Evolutionary conservation across 2,797 vertebrate genomes (phyloP).

Genomic region (Malacoraja senta): DNA sequence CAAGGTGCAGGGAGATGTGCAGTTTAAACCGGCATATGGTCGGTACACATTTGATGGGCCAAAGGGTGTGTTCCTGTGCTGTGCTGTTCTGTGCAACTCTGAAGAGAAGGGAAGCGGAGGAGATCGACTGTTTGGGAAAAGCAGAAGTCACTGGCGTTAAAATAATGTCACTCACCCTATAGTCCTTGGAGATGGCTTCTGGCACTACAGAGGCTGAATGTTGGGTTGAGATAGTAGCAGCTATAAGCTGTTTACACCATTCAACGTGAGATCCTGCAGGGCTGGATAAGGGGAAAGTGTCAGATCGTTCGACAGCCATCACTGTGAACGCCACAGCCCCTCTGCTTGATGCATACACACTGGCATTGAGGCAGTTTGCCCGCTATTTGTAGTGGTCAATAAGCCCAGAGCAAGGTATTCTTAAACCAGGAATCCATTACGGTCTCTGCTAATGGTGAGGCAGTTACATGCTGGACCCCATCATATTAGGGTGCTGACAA

Average conservation of each 20-base stretch:
- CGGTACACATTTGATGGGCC: no score
- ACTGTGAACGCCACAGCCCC: neutral
- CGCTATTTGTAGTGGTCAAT: no score
- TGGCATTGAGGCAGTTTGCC: neutral
- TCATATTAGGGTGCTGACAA: neutral
- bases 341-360: no score
- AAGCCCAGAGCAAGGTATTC: neutral
- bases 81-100: no score
- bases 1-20: no score
- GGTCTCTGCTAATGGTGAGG: neutral
- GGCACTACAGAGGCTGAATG: slow-evolving; percentile 64
- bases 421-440: neutral
- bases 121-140: neutral
- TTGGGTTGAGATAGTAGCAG: slow-evolving; percentile 91
- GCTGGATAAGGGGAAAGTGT: slow-evolving; percentile 56
- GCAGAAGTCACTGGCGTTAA: neutral
- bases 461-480: neutral
- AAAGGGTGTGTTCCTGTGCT: no score
- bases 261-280: slow-evolving; percentile 89
- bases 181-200: slow-evolving; percentile 67
- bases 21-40: no score
- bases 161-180: slow-evolving; percentile 64
- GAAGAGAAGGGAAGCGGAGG: neutral
- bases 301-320: neutral
- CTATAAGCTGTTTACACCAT: slow-evolving; percentile 96